Evolutionary conservation across 2,113 vertebrate genomes (phyloP).

Genomic region (Sebastes schlegelii): DNA sequence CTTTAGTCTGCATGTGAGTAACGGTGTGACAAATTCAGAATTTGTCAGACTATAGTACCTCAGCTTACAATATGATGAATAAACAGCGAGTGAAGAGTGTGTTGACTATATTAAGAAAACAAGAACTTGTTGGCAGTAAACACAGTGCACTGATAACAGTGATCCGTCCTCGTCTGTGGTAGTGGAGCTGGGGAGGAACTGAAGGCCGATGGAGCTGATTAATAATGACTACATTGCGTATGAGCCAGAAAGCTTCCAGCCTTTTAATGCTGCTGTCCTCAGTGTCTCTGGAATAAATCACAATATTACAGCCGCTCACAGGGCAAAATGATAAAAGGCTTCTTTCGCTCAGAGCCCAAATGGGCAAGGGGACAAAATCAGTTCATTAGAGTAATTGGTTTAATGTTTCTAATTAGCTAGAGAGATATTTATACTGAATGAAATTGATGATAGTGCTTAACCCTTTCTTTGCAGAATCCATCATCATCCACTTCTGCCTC

Average conservation of each 20-base stretch:
- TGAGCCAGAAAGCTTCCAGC: constrained; percentile 75
- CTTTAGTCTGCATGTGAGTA: constrained; percentile 8
- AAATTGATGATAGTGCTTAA: constrained; percentile 43
- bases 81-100: accelerated
- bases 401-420: constrained; percentile 67
- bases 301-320: constrained; percentile 49
- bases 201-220: constrained; percentile 64
- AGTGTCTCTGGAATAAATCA: constrained; percentile 75
- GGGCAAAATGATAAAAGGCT: constrained; percentile 53
- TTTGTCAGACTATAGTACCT: background rate
- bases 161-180: constrained; percentile 30
- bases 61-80: background rate
- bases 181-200: constrained; percentile 46
- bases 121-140: background rate
- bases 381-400: constrained; percentile 77
- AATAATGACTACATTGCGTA: constrained; percentile 64
- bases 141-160: background rate
- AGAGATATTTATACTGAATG: constrained; percentile 57
- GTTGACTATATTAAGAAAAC: background rate
- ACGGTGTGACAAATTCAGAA: constrained; percentile 18
- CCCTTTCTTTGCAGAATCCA: constrained; percentile 43
- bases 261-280: constrained; percentile 63
- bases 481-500: background rate
- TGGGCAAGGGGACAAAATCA: constrained; percentile 41
- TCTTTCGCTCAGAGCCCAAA: constrained; percentile 41